Evolutionary conservation across 2,888 invertebrate species (phyloP).

Genomic region (Ctena decussata): DNA sequence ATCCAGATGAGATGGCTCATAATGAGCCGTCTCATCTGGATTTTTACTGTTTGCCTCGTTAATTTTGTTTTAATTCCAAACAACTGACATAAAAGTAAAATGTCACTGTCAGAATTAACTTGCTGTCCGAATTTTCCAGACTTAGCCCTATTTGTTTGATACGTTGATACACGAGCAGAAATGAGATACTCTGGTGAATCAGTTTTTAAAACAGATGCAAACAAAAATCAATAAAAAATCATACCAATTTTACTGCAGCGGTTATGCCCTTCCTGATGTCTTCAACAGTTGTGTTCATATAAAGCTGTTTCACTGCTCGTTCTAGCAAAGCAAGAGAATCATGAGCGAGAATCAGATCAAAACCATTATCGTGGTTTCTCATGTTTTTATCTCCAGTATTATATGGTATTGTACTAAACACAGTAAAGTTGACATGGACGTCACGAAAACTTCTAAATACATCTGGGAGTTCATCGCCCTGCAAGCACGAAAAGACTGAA

Average conservation of each 20-base stretch:
- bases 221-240: neutral
- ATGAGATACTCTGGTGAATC: too few relatives aligned
- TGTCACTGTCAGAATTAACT: too few relatives aligned
- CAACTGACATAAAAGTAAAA: too few relatives aligned
- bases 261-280: constrained; percentile 46
- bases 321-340: constrained; percentile 57
- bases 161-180: too few relatives aligned
- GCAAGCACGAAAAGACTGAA: too few relatives aligned
- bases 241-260: constrained; percentile 55
- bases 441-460: constrained; percentile 71
- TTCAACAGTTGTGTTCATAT: constrained; percentile 33
- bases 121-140: too few relatives aligned
- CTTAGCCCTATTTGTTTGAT: too few relatives aligned
- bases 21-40: too few relatives aligned
- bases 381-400: constrained; percentile 33
- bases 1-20: too few relatives aligned
- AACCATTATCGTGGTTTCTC: constrained; percentile 12
- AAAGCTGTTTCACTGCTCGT: constrained; percentile 14
- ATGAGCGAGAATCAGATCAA: constrained; percentile 58
- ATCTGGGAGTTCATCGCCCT: constrained; percentile 73
- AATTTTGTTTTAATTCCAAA: too few relatives aligned
- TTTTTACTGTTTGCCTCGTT: too few relatives aligned
- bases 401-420: constrained; percentile 72
- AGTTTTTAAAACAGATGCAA: too few relatives aligned
- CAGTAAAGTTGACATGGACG: constrained; percentile 79